Percentiles rank a stretch among this genome's conserved stretches.
These are phyloP conservation scores for Tortrix viridana DNA, from an alignment of 2,888 invertebrate genomes.

Conservation along the genomic window DNA sequence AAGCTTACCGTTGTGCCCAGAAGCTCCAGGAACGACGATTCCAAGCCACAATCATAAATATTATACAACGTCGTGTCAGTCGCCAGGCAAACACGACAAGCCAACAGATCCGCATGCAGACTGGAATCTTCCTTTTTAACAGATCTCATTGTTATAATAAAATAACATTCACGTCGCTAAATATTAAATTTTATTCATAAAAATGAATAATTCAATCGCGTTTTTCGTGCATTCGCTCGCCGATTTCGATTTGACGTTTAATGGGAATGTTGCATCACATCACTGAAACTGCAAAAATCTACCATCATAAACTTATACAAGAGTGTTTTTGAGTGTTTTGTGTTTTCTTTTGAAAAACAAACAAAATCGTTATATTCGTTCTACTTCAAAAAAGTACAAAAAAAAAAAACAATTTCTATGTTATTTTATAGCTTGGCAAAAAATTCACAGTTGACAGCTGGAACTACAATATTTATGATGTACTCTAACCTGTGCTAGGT, in stretches of 20 bases:
- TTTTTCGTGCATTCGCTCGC: neutral
- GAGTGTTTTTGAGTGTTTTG: too few species aligned
- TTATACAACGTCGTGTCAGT: conserved; percentile 29
- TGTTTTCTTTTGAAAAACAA: too few species aligned
- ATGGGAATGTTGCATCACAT: too few species aligned
- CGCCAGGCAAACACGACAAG: conserved; percentile 30
- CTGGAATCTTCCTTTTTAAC: conserved; percentile 19
- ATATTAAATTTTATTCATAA: conserved; percentile 15
- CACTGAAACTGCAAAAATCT: too few species aligned
- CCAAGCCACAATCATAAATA: conserved; percentile 21
- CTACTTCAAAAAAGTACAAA: too few species aligned
- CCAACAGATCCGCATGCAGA: conserved; percentile 6
- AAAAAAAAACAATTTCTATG: too few species aligned
- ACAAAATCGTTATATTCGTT: too few species aligned
- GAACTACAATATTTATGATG: too few species aligned
- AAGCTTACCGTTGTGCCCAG: conserved; percentile 26
- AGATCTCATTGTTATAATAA: conserved; percentile 2
- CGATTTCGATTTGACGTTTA: neutral
- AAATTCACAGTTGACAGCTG: too few species aligned
- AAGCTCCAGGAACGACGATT: conserved; percentile 19
- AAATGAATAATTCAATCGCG: conserved; percentile 1
- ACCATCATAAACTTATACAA: too few species aligned
- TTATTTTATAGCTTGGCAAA: too few species aligned
- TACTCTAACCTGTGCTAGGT: too few species aligned
- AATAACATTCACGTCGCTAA: neutral